These are phyloP conservation scores for Diarsia mendica DNA, from an alignment of 2,888 invertebrate genomes.

Conservation along the genomic window DNA sequence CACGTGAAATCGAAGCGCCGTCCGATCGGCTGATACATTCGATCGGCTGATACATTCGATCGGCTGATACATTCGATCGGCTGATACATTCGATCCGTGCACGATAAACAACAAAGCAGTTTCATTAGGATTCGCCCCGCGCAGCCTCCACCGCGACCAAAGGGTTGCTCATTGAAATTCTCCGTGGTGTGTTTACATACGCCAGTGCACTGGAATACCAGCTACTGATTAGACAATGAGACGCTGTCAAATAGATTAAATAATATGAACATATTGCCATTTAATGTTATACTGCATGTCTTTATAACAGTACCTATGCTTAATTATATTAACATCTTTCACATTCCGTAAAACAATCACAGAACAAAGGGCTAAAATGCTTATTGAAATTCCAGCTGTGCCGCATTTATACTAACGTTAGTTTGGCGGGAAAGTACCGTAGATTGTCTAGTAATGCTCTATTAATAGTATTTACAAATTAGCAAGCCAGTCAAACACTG, in stretches of 20 bases:
- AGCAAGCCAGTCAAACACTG: conserved; percentile 23
- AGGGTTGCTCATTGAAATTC: conserved; percentile 65
- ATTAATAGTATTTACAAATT: conserved; percentile 44
- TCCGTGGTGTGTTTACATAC: conserved; percentile 48
- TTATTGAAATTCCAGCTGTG: conserved; percentile 49
- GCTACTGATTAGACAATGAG: conserved; percentile 22
- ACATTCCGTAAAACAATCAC: neutral
- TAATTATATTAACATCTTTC: neutral
- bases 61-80: conserved; percentile 41
- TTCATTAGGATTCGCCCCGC: conserved; percentile 73
- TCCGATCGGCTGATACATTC: conserved; percentile 61
- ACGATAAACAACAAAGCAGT: conserved; percentile 72
- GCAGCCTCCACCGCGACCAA: conserved; percentile 49
- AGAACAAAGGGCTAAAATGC: conserved; percentile 16
- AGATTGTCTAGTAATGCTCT: conserved; percentile 40
- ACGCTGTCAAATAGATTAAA: neutral
- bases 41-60: conserved; percentile 35
- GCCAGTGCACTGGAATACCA: conserved; percentile 35
- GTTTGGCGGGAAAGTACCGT: conserved; percentile 37
- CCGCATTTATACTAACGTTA: conserved; percentile 27
- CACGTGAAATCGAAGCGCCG: conserved; percentile 51
- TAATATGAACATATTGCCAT: neutral
- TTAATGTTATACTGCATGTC: neutral
- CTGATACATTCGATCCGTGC: conserved; percentile 62
- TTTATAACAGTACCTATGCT: neutral